Conservation (phyloP, 2,113 vertebrate genomes). For the Chaetorhynchus papuensis region DNA sequence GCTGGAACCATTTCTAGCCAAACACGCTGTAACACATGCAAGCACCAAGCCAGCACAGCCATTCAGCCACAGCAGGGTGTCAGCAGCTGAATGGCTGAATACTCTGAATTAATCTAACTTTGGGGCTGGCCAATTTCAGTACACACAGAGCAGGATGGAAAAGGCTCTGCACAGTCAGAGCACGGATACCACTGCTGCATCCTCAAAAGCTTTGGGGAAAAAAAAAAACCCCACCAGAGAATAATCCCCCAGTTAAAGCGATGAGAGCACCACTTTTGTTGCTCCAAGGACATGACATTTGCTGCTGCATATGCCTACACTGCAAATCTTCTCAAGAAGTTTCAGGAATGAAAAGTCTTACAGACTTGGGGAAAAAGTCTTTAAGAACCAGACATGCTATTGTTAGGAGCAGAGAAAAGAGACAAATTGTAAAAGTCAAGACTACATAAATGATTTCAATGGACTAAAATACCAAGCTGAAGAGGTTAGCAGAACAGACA, state of each 20-base stretch:
- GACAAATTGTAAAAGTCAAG: conserved; percentile 64
- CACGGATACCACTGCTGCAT: not conserved
- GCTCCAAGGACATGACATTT: not conserved
- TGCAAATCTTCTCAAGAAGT: conserved; percentile 47
- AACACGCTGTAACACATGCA: not conserved
- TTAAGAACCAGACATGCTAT: conserved; percentile 69
- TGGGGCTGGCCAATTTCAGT: not conserved
- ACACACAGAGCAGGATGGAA: not conserved
- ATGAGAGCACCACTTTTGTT: not conserved
- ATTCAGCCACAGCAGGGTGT: not conserved
- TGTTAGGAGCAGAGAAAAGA: conserved; percentile 75
- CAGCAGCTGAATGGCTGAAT: not conserved
- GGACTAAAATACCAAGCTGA: conserved; percentile 70
- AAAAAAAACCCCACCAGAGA: not conserved
- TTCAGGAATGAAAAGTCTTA: conserved; percentile 7
- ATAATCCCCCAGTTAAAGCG: not conserved
- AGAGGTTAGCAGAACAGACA: conserved; percentile 74
- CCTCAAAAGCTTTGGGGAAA: not conserved
- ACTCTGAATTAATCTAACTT: not conserved
- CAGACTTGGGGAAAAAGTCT: not conserved
- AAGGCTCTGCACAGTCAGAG: not conserved
- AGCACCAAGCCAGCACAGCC: not conserved
- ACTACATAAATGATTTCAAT: conserved; percentile 60
- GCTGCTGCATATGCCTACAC: not conserved
- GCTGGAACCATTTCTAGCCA: not conserved